Conservation (phyloP, 1,140 invertebrate species). For the Bombus cullumanus region DNA sequence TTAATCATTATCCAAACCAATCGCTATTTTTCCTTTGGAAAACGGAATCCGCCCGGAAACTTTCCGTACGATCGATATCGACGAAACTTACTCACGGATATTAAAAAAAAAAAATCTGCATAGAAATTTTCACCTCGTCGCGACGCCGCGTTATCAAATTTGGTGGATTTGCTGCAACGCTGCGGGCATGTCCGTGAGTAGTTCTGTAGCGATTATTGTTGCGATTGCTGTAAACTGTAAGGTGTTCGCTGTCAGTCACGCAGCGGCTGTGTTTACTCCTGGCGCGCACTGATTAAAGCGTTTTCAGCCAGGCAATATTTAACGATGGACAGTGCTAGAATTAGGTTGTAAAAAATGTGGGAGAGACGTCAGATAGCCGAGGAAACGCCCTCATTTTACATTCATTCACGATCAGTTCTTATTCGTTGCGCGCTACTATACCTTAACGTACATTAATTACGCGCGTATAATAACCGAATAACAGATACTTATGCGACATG, state of each 20-base stretch:
- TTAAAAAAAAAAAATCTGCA: neutral
- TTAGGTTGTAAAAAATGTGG: neutral
- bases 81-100: neutral
- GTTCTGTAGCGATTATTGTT: constrained; percentile 8
- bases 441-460: too few species aligned
- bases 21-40: neutral
- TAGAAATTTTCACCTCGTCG: neutral
- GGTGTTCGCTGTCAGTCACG: constrained; percentile 22
- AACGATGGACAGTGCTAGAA: neutral
- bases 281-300: constrained; percentile 22
- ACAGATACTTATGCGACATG: neutral
- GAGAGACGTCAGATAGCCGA: too few species aligned
- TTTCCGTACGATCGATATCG: neutral
- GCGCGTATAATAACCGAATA: neutral
- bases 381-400: neutral
- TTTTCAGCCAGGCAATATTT: constrained; percentile 23
- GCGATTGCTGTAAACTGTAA: neutral
- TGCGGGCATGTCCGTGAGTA: constrained; percentile 3
- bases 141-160: neutral
- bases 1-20: constrained; percentile 20
- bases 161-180: constrained; percentile 10
- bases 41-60: neutral
- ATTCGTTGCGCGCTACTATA: neutral
- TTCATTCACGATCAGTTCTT: constrained; percentile 9
- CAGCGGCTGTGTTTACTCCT: constrained; percentile 39